A percentile compares a stretch with the other conserved stretches of the same genome.
Evolutionary conservation across 2,113 vertebrate species (phyloP).

Genomic region (Pollachius pollachius): DNA sequence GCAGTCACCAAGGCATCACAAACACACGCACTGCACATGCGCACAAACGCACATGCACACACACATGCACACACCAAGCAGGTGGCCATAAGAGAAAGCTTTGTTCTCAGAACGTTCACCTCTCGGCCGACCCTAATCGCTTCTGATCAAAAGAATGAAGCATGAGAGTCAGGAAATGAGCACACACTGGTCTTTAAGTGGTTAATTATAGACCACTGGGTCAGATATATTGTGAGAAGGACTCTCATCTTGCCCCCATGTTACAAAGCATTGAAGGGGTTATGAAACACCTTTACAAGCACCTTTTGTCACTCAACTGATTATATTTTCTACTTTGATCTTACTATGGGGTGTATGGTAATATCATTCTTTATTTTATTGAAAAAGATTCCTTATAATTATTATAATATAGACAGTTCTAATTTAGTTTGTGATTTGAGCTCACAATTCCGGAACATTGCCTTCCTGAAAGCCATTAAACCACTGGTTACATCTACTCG

Average conservation of each 20-base stretch:
- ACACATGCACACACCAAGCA: constrained; percentile 7
- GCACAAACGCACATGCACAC: constrained; percentile 15
- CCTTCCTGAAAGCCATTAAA: no score
- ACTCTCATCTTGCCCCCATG: background rate
- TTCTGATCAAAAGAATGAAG: constrained; percentile 57
- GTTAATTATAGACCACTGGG: constrained; percentile 53
- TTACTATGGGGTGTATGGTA: background rate
- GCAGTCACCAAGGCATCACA: no score
- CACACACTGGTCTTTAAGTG: constrained; percentile 3
- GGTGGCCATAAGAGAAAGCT: constrained; percentile 34
- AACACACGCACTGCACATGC: constrained; percentile 5
- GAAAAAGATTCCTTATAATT: no score
- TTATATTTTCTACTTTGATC: background rate
- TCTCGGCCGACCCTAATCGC: background rate
- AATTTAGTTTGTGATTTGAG: no score
- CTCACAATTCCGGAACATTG: no score
- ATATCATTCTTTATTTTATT: background rate
- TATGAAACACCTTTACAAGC: background rate
- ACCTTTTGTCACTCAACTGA: background rate
- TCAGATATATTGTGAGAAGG: constrained; percentile 32
- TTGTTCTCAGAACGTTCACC: constrained; percentile 46
- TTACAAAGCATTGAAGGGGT: constrained; percentile 5
- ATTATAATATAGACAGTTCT: no score
- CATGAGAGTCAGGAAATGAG: constrained; percentile 48
- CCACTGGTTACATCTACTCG: no score